phyloP scores from a whole-genome alignment of 2,888 invertebrate species.

The Cheilosia grossa region DNA sequence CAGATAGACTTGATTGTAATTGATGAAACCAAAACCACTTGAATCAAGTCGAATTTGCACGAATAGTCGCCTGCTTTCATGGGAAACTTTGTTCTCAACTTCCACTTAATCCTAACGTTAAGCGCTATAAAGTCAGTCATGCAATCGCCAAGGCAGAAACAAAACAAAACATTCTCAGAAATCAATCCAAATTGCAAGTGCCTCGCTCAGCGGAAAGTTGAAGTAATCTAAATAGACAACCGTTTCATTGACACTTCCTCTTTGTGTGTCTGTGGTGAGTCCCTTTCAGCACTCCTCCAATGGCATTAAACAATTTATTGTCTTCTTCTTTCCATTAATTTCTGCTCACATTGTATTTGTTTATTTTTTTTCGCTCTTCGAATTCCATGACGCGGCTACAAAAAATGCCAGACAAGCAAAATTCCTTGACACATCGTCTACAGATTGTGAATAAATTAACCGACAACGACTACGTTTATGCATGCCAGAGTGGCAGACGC shows the following conservation, averaged over 20 bases:
- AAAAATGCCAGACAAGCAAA: slow-evolving; percentile 58
- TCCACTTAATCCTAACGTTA: too few species aligned
- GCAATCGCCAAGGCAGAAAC: not conserved
- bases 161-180: slow-evolving; percentile 21
- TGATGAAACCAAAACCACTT: too few species aligned
- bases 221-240: slow-evolving; percentile 1
- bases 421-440: slow-evolving; percentile 61
- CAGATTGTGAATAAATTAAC: slow-evolving; percentile 60
- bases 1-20: too few species aligned
- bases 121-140: too few species aligned
- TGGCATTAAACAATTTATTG: slow-evolving; percentile 4
- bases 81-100: too few species aligned
- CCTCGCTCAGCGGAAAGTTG: not conserved
- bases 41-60: too few species aligned
- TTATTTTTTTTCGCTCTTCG: slow-evolving; percentile 4
- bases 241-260: slow-evolving; percentile 35
- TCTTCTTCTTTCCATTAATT: slow-evolving; percentile 11
- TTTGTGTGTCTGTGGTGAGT: not conserved
- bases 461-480: slow-evolving; percentile 28
- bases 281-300: not conserved
- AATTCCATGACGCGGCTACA: slow-evolving; percentile 44
- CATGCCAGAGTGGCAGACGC: slow-evolving; percentile 28
- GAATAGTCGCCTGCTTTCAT: too few species aligned
- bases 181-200: slow-evolving; percentile 12
- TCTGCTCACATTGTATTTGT: not conserved